Evolutionary conservation across 2,888 invertebrate genomes (phyloP), one percentile per base, ranked within the genome.

Genomic region (Chrysolina americana): DNA sequence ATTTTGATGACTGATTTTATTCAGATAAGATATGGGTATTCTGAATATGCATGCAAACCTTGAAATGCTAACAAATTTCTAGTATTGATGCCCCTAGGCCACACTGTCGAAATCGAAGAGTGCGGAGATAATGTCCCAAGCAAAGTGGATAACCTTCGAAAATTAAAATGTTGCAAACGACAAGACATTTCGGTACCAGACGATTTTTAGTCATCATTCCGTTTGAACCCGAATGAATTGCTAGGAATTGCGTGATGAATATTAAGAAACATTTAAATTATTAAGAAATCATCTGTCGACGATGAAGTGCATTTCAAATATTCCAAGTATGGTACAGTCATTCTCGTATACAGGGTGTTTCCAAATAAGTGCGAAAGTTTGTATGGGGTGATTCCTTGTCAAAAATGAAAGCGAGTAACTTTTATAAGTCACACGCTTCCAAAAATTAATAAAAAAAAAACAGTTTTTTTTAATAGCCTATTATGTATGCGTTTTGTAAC

Each of bases 121-220:
- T 36, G 36, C 36, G 36, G 13, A 15, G 44, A 44, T 44, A 44
- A 44, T 44, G 11, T 44, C 5, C 15, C 44, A 44, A 44, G 44
- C 44, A 15, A 15, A 44, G 44, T 44, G 1, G 50, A 50, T 50
- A 50, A 50, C 50, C 50, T 50, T 50, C 50, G n/a, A 5, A 44
- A 17, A 17, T 50, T 50, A 2, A 17, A 50, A 50, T 50, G 50
- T 50, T 19, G 19, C n/a, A n/a, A 19, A 50, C 19, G 50, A 19
- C 15, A 2, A 8, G 50, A 0, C 19, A 50, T 50, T 50, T 50
- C 50, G 8, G n/a, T 50, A 19, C 10, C 2, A 44, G 50, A 17
- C 50, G 19, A 50, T 50, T 50, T 50, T 50, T 50, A 17, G n/a
- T 50, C 50, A 50, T 50, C n/a, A 17, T 17, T 50, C n/a, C 9